These are phyloP conservation scores for Agonopterix subpropinquella DNA, from an alignment of 2,888 invertebrate species.

Conservation along the genomic window DNA sequence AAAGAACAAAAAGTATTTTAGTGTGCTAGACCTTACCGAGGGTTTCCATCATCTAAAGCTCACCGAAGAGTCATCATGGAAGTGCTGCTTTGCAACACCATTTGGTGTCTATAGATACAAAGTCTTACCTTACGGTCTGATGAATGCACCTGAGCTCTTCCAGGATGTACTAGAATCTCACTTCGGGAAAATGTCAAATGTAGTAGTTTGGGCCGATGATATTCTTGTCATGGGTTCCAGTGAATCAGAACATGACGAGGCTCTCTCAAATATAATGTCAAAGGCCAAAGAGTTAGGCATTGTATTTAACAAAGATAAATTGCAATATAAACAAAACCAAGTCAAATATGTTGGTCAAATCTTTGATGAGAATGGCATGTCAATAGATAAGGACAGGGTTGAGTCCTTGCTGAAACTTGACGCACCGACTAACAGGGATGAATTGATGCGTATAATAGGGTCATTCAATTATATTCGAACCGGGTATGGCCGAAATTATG, in stretches of 20 bases:
- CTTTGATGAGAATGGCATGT: constrained; percentile 8
- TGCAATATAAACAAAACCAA: constrained; percentile 10
- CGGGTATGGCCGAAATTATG: constrained; percentile 12
- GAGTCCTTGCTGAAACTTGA: constrained; percentile 9
- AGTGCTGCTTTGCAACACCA: constrained; percentile 13
- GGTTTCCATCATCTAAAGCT: constrained; percentile 12
- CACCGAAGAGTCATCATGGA: constrained; percentile 9
- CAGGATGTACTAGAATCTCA: constrained; percentile 6
- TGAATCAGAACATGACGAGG: constrained; percentile 4
- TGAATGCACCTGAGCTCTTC: constrained; percentile 13
- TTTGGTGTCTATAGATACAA: constrained; percentile 12
- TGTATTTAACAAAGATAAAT: constrained; percentile 13
- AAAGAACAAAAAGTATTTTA: constrained; percentile 9
- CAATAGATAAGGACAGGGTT: constrained; percentile 7
- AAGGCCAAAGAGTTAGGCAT: constrained; percentile 5
- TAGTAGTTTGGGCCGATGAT: constrained; percentile 7
- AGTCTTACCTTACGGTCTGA: constrained; percentile 11
- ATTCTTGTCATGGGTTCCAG: constrained; percentile 6
- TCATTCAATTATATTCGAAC: constrained; percentile 12
- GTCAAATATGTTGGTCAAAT: constrained; percentile 9
- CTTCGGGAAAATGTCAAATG: constrained; percentile 5
- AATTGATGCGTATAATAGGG: constrained; percentile 9
- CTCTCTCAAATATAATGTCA: constrained; percentile 3
- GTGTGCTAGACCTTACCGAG: constrained; percentile 13
- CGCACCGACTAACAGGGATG: constrained; percentile 7